Base-by-base conservation (phyloP, 2,797 vertebrate species). In the Cottoperca gobio region DNA sequence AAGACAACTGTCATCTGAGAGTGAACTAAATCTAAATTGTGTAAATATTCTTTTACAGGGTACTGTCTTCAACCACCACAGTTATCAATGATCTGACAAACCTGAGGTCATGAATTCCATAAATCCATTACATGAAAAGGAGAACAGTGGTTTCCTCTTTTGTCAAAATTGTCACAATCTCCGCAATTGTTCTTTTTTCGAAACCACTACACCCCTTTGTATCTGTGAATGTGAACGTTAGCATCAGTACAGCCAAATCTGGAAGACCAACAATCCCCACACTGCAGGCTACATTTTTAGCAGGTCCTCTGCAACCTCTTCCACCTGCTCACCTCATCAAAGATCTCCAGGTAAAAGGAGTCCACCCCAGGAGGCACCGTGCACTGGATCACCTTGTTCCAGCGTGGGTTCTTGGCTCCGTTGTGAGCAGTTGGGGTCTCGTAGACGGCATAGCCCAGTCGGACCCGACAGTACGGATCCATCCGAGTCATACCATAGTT, bases 401-500 rank as follows among this genome's bases (percentile, higher is more conserved):
- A 99, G 59, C 98, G 96, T 0, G 98, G 98, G 91, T 99, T 99
- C 92, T 98, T 98, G 73, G 98, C 98, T 1, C 98, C 98, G 0
- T 99, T 99, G 84, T 99, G 98, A 8, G 98, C 98, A 0, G 98
- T 99, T 3, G 98, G 97, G 0, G 98, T 99, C 89, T 99, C 98
- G 6, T 99, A 99, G 21, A 99, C 97, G 0, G 98, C 97, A 0
- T 98, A 99, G 2, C 98, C 98, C 66, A 99, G 92, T 31, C 98
- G 94, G 74, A 99, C 92, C 8, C 98, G 93, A 69, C 98, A 99
- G 81, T 99, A 99, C 0, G 98, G 98, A 86, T 99, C 98, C 98
- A 99, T 99, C 13, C 98, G 96, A 0, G 98, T 99, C 97, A 99
- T 97, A 0, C 98, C 98, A 0, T 99, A 99, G 86, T 99, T 99